Percentiles rank a stretch among this genome's conserved stretches.
Conservation (phyloP, 2,797 vertebrate genomes). For the Lagocephalus sceleratus region DNA sequence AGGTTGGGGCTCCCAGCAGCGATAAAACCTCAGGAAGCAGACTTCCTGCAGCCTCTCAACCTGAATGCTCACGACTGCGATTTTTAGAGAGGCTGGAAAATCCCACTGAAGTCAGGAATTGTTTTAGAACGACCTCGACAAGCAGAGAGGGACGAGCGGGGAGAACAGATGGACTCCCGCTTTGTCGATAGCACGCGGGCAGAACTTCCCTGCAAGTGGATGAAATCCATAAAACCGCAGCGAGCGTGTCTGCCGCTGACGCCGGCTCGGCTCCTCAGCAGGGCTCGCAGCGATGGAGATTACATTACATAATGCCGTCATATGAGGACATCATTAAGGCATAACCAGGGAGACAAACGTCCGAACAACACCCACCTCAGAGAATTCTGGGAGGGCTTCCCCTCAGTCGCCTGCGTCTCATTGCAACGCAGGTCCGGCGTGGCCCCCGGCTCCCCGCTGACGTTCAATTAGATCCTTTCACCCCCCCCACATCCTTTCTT, state of each 20-base stretch:
- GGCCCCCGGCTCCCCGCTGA: slow-evolving; percentile 55
- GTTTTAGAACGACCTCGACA: too few relatives aligned
- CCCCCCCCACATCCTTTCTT: slow-evolving; percentile 54
- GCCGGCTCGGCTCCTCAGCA: slow-evolving; percentile 1
- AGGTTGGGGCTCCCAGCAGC: slow-evolving; percentile 8
- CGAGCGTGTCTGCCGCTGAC: slow-evolving; percentile 5
- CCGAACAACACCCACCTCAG: slow-evolving; percentile 10
- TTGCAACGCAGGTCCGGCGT: slow-evolving; percentile 44
- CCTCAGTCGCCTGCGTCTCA: slow-evolving; percentile 56
- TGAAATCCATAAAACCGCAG: too few relatives aligned
- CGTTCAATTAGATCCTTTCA: slow-evolving; percentile 65
- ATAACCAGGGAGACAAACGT: slow-evolving; percentile 36
- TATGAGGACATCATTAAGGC: slow-evolving; percentile 62
- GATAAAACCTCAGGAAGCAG: slow-evolving; percentile 24
- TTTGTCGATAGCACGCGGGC: neutral
- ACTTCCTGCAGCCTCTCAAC: slow-evolving; percentile 46
- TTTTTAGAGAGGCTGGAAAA: slow-evolving; percentile 39
- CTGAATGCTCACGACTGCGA: slow-evolving; percentile 50
- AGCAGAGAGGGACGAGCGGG: too few relatives aligned
- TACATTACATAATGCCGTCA: slow-evolving; percentile 56
- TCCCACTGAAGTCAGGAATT: too few relatives aligned
- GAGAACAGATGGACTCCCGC: too few relatives aligned
- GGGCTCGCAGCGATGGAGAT: slow-evolving; percentile 41
- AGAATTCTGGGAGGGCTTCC: slow-evolving; percentile 52
- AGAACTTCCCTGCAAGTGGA: neutral